phyloP scores from a whole-genome alignment of 2,888 invertebrate genomes.

The Leistus spinibarbis region DNA sequence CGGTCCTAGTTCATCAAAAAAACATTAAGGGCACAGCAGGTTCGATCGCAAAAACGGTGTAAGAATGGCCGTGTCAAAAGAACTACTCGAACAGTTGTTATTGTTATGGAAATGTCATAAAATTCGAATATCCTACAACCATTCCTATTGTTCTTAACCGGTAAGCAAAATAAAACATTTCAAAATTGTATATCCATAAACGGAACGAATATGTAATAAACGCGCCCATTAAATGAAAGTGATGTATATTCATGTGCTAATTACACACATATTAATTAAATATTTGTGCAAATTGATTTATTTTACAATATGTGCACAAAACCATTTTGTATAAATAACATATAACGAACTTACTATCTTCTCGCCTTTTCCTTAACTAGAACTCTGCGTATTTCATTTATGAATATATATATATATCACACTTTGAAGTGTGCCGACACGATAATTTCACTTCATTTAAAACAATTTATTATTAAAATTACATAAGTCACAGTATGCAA shows the following conservation, averaged over 20 bases:
- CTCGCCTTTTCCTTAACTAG: background rate
- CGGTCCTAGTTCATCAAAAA: background rate
- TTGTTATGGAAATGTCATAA: background rate
- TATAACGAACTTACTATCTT: background rate
- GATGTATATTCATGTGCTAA: background rate
- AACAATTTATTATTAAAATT: background rate
- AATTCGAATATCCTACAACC: too few relatives aligned
- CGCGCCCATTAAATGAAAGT: background rate
- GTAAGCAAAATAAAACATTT: too few relatives aligned
- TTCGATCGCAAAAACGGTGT: background rate
- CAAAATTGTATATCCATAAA: background rate
- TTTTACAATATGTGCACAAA: background rate
- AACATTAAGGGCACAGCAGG: background rate
- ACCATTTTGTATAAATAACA: background rate
- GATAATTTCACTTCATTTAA: background rate
- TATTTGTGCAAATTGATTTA: background rate
- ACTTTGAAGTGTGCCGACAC: background rate
- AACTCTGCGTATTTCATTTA: background rate
- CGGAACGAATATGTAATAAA: background rate
- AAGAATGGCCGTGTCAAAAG: background rate
- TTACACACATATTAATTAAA: background rate
- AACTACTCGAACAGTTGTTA: background rate
- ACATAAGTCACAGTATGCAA: background rate
- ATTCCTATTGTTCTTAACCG: too few relatives aligned
- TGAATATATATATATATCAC: background rate